phyloP scores from a whole-genome alignment of 2,888 invertebrate species.

The Perithous albicinctus region DNA sequence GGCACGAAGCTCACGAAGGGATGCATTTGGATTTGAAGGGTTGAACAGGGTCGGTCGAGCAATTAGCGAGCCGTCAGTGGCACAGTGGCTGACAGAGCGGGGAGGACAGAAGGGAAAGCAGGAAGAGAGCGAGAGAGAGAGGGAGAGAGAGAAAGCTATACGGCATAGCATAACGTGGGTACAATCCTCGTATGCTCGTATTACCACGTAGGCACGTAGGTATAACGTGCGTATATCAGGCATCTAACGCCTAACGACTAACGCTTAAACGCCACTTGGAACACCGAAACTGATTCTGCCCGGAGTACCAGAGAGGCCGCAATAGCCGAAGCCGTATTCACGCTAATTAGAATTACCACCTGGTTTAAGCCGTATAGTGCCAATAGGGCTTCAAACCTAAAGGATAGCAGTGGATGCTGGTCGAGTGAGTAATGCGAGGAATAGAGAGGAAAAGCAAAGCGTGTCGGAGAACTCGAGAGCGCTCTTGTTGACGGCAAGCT shows the following conservation, averaged over 20 bases:
- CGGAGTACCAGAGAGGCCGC: slow-evolving; percentile 38
- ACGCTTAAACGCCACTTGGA: slow-evolving; percentile 65
- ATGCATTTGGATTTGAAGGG: slow-evolving; percentile 83
- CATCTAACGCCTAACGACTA: slow-evolving; percentile 66
- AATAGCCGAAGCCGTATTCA: slow-evolving; percentile 52
- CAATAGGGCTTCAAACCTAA: slow-evolving; percentile 43
- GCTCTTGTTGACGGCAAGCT: slow-evolving; percentile 7
- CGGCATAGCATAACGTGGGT: slow-evolving; percentile 53
- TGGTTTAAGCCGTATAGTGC: slow-evolving; percentile 57
- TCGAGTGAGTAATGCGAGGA: not conserved
- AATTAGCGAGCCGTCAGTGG: slow-evolving; percentile 85
- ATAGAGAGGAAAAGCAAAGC: slow-evolving; percentile 27
- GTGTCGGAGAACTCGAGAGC: slow-evolving; percentile 13
- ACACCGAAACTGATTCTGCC: slow-evolving; percentile 58
- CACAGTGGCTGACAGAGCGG: slow-evolving; percentile 82
- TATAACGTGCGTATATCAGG: slow-evolving; percentile 42
- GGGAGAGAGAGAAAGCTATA: slow-evolving; percentile 9
- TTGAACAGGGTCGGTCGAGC: slow-evolving; percentile 80
- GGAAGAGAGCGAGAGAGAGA: slow-evolving; percentile 36
- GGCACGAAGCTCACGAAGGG: slow-evolving; percentile 70
- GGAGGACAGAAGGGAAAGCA: slow-evolving; percentile 8
- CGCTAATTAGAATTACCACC: slow-evolving; percentile 68
- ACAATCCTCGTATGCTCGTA: slow-evolving; percentile 31
- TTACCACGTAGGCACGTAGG: slow-evolving; percentile 21
- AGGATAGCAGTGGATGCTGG: slow-evolving; percentile 1